Evolutionary conservation across 2,888 invertebrate genomes (phyloP).

Genomic region (Salpingus planirostris): DNA sequence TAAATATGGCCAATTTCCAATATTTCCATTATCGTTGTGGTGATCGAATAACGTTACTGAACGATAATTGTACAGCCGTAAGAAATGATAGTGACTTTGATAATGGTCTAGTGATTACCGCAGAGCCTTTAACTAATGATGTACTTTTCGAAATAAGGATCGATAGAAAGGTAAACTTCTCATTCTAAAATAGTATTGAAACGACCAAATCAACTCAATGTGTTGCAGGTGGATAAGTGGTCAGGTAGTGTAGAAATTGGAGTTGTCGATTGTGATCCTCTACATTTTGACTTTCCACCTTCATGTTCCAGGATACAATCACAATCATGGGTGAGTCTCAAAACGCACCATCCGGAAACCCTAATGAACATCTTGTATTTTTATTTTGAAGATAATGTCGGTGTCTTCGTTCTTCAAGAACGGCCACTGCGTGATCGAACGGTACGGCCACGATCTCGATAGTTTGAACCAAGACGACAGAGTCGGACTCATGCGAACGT

Average conservation of each 20-base stretch:
- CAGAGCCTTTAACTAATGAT: constrained; percentile 71
- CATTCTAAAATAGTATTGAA: neutral
- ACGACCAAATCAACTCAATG: neutral
- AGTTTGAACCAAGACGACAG: constrained; percentile 73
- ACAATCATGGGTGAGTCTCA: constrained; percentile 65
- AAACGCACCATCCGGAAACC: no score
- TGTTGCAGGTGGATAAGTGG: constrained; percentile 65
- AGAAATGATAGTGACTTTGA: constrained; percentile 76
- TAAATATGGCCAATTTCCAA: no score
- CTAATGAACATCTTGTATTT: neutral
- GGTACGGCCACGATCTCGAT: constrained; percentile 79
- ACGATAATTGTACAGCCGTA: constrained; percentile 74
- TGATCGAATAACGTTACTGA: constrained; percentile 71
- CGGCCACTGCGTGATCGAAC: constrained; percentile 70
- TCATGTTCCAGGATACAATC: constrained; percentile 71
- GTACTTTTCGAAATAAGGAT: constrained; percentile 79
- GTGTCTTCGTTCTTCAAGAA: constrained; percentile 79
- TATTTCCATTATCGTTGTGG: constrained; percentile 75
- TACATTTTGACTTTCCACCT: constrained; percentile 58
- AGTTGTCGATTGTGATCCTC: constrained; percentile 61
- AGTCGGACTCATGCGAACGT: constrained; percentile 70
- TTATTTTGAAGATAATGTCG: constrained; percentile 61
- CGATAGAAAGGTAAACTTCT: constrained; percentile 70
- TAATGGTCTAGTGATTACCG: constrained; percentile 78
- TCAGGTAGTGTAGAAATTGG: constrained; percentile 70